phyloP scores from a whole-genome alignment of 2,113 vertebrate species.

The Ochotona curzoniae region DNA sequence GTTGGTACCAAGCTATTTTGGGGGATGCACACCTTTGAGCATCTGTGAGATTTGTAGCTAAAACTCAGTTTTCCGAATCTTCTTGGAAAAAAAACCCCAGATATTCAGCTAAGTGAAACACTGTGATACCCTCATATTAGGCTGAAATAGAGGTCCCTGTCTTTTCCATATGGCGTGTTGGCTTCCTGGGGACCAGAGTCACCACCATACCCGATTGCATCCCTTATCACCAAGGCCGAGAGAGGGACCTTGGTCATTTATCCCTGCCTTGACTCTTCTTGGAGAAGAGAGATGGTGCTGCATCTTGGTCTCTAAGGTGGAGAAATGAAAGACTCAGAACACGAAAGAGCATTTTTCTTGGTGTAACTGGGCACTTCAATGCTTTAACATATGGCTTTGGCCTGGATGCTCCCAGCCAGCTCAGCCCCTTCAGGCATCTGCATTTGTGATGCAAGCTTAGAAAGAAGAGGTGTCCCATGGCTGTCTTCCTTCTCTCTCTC shows the following conservation, averaged over 20 bases:
- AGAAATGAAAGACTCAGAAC: background rate
- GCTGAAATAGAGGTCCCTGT: background rate
- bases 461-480: background rate
- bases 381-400: background rate
- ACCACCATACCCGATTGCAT: background rate
- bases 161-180: background rate
- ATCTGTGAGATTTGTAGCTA: background rate
- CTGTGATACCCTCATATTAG: background rate
- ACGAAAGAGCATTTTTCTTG: background rate
- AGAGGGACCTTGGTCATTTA: background rate
- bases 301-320: background rate
- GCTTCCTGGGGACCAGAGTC: background rate
- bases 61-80: conserved; percentile 9
- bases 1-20: background rate
- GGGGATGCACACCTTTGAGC: background rate
- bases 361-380: background rate
- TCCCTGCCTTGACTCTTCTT: background rate
- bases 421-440: background rate
- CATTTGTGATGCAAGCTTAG: background rate
- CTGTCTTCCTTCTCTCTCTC: background rate
- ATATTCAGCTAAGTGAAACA: background rate
- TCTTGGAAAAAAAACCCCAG: background rate
- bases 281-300: background rate
- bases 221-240: background rate
- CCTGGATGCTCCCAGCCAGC: background rate